phyloP scores from a whole-genome alignment of 2,113 vertebrate genomes.

The Cryptotis parvus region DNA sequence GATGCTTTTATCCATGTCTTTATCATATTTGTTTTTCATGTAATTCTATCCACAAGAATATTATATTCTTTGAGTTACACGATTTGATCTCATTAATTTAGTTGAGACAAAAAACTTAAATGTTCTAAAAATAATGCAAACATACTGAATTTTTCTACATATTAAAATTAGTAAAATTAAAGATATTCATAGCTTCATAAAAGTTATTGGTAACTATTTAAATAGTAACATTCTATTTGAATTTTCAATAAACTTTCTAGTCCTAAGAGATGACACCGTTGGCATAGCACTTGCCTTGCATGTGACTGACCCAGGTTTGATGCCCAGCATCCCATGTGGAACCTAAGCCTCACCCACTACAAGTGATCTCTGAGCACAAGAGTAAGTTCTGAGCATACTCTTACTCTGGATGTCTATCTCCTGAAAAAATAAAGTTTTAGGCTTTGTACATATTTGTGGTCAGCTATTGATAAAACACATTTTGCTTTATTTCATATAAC shows the following conservation, averaged over 20 bases:
- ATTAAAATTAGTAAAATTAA: not conserved
- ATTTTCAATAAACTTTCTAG: not conserved
- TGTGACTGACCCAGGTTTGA: too few relatives aligned
- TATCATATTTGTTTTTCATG: not conserved
- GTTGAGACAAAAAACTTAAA: not conserved
- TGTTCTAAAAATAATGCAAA: not conserved
- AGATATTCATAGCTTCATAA: not conserved
- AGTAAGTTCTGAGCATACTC: too few relatives aligned
- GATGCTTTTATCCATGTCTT: not conserved
- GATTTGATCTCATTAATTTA: not conserved
- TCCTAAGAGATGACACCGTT: too few relatives aligned
- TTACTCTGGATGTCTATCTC: too few relatives aligned
- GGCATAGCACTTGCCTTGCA: too few relatives aligned
- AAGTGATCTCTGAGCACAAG: too few relatives aligned
- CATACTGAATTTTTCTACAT: not conserved
- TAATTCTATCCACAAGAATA: not conserved
- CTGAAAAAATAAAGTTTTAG: not conserved
- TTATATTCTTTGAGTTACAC: not conserved
- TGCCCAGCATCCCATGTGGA: too few relatives aligned
- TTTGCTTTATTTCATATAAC: not conserved
- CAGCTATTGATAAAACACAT: not conserved
- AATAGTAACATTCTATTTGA: not conserved
- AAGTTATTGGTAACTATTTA: too few relatives aligned
- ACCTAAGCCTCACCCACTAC: too few relatives aligned
- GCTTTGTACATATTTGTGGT: not conserved